Evolutionary conservation across 1,140 invertebrate species (phyloP).

Genomic region (Cydia pomonella): DNA sequence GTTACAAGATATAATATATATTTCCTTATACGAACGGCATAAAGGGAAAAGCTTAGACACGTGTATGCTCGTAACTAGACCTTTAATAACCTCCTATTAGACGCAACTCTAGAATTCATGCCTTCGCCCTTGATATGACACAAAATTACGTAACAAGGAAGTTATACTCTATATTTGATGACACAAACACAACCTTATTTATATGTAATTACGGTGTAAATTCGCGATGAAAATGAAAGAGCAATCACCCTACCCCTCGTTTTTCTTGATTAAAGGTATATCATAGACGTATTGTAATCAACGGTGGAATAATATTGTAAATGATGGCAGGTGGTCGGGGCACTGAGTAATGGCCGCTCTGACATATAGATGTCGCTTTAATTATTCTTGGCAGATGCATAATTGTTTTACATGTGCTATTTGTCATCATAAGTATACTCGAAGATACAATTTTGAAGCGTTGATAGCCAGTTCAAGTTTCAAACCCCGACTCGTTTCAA

Average conservation of each 20-base stretch:
- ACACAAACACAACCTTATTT: background rate
- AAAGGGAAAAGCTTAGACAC: background rate
- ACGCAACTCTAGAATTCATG: background rate
- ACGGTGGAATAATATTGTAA: conserved; percentile 8
- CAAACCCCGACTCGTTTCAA: too few species aligned
- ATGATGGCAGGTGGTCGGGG: background rate
- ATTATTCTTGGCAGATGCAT: conserved; percentile 1
- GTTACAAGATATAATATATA: too few species aligned
- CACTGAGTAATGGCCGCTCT: background rate
- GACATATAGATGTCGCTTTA: conserved; percentile 19
- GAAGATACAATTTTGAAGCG: too few species aligned
- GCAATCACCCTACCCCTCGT: background rate
- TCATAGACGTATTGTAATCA: background rate
- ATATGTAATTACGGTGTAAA: background rate
- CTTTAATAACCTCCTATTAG: background rate
- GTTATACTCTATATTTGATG: background rate
- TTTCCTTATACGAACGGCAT: too few species aligned
- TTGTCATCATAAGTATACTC: background rate
- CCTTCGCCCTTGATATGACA: conserved; percentile 6
- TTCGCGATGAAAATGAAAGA: background rate
- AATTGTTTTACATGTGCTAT: background rate
- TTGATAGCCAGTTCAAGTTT: too few species aligned
- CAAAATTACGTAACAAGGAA: background rate
- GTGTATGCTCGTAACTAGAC: background rate
- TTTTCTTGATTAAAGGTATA: background rate